Evolutionary conservation across 2,888 invertebrate genomes (phyloP).

Genomic region (Hemistola chrysoprasaria): DNA sequence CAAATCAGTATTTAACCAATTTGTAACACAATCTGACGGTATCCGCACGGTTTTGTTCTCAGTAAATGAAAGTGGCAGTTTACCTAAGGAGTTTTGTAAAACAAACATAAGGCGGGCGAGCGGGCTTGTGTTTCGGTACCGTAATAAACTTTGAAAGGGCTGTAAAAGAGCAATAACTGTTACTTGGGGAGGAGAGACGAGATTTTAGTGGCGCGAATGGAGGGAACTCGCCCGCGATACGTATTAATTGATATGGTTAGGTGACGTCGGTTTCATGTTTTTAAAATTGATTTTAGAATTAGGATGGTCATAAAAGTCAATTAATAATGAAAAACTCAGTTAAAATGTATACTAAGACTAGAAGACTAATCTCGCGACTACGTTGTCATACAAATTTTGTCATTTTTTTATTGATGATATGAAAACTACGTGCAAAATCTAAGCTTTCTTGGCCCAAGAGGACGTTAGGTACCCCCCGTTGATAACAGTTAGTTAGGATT

Average conservation of each 20-base stretch:
- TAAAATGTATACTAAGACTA: too few relatives aligned
- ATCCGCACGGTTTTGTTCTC: constrained; percentile 11
- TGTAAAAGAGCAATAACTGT: constrained; percentile 81
- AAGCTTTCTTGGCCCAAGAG: too few relatives aligned
- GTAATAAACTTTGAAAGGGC: constrained; percentile 81
- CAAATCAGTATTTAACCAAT: not conserved
- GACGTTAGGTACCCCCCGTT: too few relatives aligned
- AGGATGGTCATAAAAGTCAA: too few relatives aligned
- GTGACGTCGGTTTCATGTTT: constrained; percentile 18
- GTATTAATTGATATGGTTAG: constrained; percentile 69
- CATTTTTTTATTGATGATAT: too few relatives aligned
- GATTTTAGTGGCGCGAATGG: constrained; percentile 71
- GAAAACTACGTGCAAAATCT: too few relatives aligned
- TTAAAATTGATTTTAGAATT: too few relatives aligned
- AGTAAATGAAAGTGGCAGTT: constrained; percentile 37
- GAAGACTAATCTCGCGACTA: too few relatives aligned
- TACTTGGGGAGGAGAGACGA: constrained; percentile 69
- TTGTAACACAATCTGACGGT: not conserved
- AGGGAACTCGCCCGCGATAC: constrained; percentile 64
- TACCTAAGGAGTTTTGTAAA: constrained; percentile 55
- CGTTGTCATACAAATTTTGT: too few relatives aligned
- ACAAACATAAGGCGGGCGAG: constrained; percentile 61
- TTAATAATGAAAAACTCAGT: too few relatives aligned
- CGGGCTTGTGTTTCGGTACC: constrained; percentile 70
- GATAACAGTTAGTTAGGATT: too few relatives aligned